phyloP scores from a whole-genome alignment of 2,797 vertebrate genomes.

The Urosaurus nigricauda region DNA sequence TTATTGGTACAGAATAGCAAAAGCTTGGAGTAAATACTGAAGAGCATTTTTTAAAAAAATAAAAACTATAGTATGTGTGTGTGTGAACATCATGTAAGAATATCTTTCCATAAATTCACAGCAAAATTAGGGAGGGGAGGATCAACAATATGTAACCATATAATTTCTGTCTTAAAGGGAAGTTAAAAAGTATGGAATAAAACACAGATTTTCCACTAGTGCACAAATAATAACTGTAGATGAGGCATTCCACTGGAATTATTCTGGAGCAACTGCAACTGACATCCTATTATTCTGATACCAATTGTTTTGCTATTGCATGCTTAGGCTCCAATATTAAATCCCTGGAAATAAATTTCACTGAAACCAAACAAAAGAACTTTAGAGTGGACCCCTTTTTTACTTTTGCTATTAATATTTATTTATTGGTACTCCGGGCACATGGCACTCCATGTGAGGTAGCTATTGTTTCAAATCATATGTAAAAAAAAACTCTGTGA shows the following conservation, averaged over 20 bases:
- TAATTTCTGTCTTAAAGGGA: no score
- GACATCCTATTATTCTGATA: not conserved
- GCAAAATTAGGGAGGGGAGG: no score
- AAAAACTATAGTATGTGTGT: no score
- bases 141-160: no score
- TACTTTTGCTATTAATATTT: no score
- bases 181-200: not conserved
- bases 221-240: not conserved
- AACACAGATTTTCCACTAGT: not conserved
- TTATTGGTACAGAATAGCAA: no score
- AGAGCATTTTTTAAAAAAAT: no score
- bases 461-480: not conserved
- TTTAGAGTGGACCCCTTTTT: not conserved
- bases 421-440: not conserved
- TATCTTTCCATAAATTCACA: no score
- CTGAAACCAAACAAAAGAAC: not conserved
- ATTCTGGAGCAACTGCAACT: not conserved
- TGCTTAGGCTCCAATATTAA: not conserved
- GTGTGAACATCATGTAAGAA: no score
- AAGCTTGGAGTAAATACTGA: no score
- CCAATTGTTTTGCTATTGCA: not conserved
- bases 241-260: not conserved
- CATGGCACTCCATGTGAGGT: not conserved
- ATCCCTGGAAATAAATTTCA: not conserved
- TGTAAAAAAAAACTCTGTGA: not conserved